Percentiles rank a stretch among this genome's conserved stretches.
Conservation (phyloP, 2,113 vertebrate species). For the Stictonetta naevosa region DNA sequence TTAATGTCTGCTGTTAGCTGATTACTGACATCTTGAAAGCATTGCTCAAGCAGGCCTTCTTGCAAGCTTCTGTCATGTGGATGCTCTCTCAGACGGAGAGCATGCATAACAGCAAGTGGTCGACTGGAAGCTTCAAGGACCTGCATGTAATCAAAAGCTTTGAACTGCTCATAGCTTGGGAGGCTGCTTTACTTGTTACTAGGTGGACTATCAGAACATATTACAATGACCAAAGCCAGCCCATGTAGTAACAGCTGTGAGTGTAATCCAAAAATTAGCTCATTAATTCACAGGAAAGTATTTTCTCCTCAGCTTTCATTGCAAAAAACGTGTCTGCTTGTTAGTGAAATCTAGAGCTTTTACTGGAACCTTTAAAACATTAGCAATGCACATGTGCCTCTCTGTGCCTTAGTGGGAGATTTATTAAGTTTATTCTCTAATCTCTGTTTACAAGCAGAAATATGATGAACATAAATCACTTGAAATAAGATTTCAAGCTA, state of each 20-base stretch:
- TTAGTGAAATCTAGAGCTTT: constrained; percentile 29
- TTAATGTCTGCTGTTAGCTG: constrained; percentile 76
- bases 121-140: constrained; percentile 77
- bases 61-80: constrained; percentile 75
- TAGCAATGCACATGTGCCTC: constrained; percentile 41
- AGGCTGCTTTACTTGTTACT: constrained; percentile 70
- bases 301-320: constrained; percentile 62
- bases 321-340: constrained; percentile 37
- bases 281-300: constrained; percentile 74
- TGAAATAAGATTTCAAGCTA: constrained; percentile 38
- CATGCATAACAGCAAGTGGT: neutral
- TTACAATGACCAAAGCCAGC: constrained; percentile 81
- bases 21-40: constrained; percentile 84
- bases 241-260: constrained; percentile 76
- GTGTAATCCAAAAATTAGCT: constrained; percentile 75
- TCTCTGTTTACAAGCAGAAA: constrained; percentile 67
- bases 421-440: constrained; percentile 59
- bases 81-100: constrained; percentile 51
- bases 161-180: constrained; percentile 71
- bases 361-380: constrained; percentile 45
- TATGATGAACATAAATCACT: constrained; percentile 33
- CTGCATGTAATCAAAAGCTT: constrained; percentile 75
- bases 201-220: constrained; percentile 79
- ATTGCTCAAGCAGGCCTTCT: constrained; percentile 70
- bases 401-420: constrained; percentile 41